These are phyloP conservation scores for Microcebus ravelobensis DNA, from an alignment of 2,113 vertebrate genomes.

Conservation along the genomic window DNA sequence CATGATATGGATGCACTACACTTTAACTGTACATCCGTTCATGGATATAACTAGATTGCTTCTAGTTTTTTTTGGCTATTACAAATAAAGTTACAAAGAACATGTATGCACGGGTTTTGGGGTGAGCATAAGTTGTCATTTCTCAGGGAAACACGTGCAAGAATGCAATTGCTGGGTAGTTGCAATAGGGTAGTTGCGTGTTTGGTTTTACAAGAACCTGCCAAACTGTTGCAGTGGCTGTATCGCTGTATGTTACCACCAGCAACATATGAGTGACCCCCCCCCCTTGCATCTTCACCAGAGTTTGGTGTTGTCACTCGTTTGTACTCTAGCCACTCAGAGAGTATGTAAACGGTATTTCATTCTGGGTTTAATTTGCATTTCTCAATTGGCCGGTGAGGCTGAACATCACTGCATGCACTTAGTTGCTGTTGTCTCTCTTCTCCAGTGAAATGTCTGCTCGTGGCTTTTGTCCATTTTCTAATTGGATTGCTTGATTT, in stretches of 20 bases:
- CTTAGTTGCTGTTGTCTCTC: not conserved
- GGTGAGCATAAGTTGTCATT: not conserved
- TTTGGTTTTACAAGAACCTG: not conserved
- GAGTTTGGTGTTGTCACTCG: not conserved
- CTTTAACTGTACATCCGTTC: not conserved
- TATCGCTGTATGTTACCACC: not conserved
- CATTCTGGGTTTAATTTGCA: not conserved
- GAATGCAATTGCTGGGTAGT: not conserved
- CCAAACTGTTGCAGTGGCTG: not conserved
- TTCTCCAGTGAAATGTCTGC: not conserved
- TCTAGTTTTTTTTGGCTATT: not conserved
- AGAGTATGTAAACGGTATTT: not conserved
- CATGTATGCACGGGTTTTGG: not conserved
- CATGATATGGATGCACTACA: fast-evolving
- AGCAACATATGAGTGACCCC: not conserved
- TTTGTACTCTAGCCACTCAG: not conserved
- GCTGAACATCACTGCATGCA: not conserved
- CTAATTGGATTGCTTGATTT: not conserved
- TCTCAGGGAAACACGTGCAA: not conserved
- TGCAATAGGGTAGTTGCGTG: fast-evolving
- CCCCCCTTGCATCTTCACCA: not conserved
- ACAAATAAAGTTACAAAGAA: not conserved
- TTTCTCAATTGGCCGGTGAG: not conserved
- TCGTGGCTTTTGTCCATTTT: not conserved
- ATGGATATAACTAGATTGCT: not conserved